Evolutionary conservation across 2,888 invertebrate species (phyloP).

Genomic region (Pilophorus perplexus): DNA sequence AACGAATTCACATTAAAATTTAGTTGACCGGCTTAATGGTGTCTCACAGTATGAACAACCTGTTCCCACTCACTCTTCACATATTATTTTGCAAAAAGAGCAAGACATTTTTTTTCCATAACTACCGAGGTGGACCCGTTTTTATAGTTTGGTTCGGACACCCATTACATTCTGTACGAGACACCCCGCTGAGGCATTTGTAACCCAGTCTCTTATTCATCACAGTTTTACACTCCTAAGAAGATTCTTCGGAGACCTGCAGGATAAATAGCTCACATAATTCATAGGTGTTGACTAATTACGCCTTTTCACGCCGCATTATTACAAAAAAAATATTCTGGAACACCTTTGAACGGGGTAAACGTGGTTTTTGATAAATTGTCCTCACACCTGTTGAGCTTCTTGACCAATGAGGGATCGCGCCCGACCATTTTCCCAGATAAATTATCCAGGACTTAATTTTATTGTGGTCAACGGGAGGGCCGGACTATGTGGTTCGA

Average conservation of each 20-base stretch:
- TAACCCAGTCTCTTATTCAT: constrained; percentile 22
- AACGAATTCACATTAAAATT: too few species aligned
- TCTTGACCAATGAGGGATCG: neutral
- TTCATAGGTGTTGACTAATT: constrained; percentile 37
- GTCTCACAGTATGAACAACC: too few species aligned
- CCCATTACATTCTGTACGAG: neutral
- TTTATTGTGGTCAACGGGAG: too few species aligned
- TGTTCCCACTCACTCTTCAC: too few species aligned
- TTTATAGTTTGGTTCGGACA: too few species aligned
- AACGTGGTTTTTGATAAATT: constrained; percentile 23
- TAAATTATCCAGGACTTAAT: too few species aligned
- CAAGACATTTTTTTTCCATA: too few species aligned
- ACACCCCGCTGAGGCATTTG: constrained; percentile 30
- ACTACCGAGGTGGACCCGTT: too few species aligned
- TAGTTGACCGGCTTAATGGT: too few species aligned
- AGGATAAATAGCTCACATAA: constrained; percentile 16
- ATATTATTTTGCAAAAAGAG: too few species aligned
- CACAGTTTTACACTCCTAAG: constrained; percentile 16
- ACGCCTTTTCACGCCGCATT: constrained; percentile 34
- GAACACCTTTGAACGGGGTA: constrained; percentile 4
- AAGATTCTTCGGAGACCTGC: neutral
- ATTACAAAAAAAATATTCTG: constrained; percentile 36
- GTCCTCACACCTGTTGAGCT: constrained; percentile 31
- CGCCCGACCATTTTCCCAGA: neutral
- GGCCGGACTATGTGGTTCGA: too few species aligned